Conservation (phyloP, 2,113 vertebrate species). For the Todiramphus chloris region DNA sequence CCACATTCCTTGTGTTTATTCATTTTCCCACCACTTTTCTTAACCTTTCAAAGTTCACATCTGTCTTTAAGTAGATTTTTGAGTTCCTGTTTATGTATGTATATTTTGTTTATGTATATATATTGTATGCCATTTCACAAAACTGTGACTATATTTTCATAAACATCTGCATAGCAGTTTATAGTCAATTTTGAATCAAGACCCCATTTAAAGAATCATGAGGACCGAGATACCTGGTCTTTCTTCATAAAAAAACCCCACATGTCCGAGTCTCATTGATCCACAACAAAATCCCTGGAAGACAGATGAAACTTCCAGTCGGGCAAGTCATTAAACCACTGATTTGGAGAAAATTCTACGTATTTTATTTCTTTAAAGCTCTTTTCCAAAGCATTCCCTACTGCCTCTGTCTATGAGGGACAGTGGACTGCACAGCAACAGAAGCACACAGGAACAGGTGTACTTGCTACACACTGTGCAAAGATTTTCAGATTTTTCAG, state of each 20-base stretch:
- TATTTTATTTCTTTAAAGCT: neutral
- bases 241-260: neutral
- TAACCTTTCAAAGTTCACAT: neutral
- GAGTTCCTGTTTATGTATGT: neutral
- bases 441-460: neutral
- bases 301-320: neutral
- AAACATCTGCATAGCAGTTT: neutral
- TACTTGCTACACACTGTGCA: neutral
- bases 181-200: neutral
- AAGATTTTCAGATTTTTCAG: neutral
- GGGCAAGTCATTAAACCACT: neutral
- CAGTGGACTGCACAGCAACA: neutral
- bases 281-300: neutral
- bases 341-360: neutral
- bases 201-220: neutral
- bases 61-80: neutral
- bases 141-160: neutral
- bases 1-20: neutral
- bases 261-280: neutral
- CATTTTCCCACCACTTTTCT: neutral
- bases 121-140: neutral
- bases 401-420: neutral
- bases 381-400: neutral
- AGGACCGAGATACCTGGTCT: neutral
- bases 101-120: too few relatives aligned